Percentiles rank a stretch among this genome's conserved stretches.
phyloP scores from a whole-genome alignment of 1,140 invertebrate genomes.

The Pseudomyrmex sp. region DNA sequence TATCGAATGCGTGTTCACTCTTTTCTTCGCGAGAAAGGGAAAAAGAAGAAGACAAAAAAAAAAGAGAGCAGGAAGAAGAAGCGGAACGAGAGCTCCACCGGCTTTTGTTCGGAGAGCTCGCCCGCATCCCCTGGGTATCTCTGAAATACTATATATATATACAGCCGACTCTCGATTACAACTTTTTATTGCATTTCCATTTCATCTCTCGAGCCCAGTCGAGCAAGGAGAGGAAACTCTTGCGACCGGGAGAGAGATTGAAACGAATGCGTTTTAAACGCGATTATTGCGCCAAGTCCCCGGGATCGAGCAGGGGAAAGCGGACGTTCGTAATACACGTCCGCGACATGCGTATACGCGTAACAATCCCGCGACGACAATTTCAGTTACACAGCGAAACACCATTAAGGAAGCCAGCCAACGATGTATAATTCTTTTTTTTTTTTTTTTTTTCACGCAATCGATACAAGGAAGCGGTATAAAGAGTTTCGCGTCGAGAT shows the following conservation, averaged over 20 bases:
- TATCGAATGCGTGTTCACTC: conserved; percentile 62
- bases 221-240: conserved; percentile 62
- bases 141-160: conserved; percentile 20
- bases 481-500: not conserved
- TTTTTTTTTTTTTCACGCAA: not conserved
- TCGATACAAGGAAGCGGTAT: not conserved
- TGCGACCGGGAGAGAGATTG: conserved; percentile 74
- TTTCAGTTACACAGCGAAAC: not conserved
- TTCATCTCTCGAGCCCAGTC: conserved; percentile 71
- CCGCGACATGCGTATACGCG: conserved; percentile 26
- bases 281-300: conserved; percentile 76
- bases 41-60: not conserved
- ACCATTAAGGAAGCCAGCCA: not conserved
- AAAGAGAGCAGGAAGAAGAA: not conserved
- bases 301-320: not conserved
- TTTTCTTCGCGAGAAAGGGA: conserved; percentile 11
- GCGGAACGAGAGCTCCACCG: conserved; percentile 19
- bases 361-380: conserved; percentile 29
- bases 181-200: conserved; percentile 85
- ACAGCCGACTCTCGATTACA: conserved; percentile 78
- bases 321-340: conserved; percentile 46
- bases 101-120: conserved; percentile 19
- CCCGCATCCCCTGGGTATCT: conserved; percentile 6
- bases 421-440: too few species aligned
- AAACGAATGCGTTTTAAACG: conserved; percentile 80